These are phyloP conservation scores for Chloroclysta siterata DNA, from an alignment of 2,888 invertebrate species.

Conservation along the genomic window DNA sequence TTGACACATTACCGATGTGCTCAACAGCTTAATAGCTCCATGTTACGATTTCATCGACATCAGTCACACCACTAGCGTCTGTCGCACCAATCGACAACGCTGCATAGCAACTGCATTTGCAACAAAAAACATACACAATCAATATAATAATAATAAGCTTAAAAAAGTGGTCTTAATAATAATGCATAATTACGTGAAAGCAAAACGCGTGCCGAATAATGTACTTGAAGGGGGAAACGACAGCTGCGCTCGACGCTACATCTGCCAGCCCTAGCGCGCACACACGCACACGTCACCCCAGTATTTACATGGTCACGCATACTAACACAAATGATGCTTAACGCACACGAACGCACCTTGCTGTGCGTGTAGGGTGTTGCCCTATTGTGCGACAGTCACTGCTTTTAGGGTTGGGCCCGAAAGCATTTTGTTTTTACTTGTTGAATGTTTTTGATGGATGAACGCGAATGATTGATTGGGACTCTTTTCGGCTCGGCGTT, in stretches of 20 bases:
- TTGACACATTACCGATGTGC: slow-evolving; percentile 27
- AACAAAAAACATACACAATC: slow-evolving; percentile 63
- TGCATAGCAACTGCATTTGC: slow-evolving; percentile 69
- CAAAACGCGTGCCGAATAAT: slow-evolving; percentile 77
- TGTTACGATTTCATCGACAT: slow-evolving; percentile 28
- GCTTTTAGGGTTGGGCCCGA: slow-evolving; percentile 63
- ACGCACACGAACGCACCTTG: slow-evolving; percentile 41
- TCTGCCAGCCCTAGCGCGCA: slow-evolving; percentile 72
- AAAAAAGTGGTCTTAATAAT: slow-evolving; percentile 72
- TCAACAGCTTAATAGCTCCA: slow-evolving; percentile 25
- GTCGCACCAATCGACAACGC: slow-evolving; percentile 32
- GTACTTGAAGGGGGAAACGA: slow-evolving; percentile 64
- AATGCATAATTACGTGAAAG: slow-evolving; percentile 81
- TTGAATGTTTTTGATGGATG: slow-evolving; percentile 82
- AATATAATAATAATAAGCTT: slow-evolving; percentile 66
- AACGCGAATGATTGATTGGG: slow-evolving; percentile 76
- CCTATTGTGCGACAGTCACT: slow-evolving; percentile 61
- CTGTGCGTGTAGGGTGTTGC: slow-evolving; percentile 65
- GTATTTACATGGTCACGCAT: slow-evolving; percentile 30
- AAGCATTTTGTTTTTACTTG: slow-evolving; percentile 84
- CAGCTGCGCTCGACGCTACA: slow-evolving; percentile 76
- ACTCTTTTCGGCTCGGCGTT: slow-evolving; percentile 61
- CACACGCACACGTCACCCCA: slow-evolving; percentile 45
- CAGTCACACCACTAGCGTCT: slow-evolving; percentile 26
- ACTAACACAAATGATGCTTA: slow-evolving; percentile 25